Conservation (phyloP, 2,113 vertebrate species). For the Myrmecobius fasciatus region DNA sequence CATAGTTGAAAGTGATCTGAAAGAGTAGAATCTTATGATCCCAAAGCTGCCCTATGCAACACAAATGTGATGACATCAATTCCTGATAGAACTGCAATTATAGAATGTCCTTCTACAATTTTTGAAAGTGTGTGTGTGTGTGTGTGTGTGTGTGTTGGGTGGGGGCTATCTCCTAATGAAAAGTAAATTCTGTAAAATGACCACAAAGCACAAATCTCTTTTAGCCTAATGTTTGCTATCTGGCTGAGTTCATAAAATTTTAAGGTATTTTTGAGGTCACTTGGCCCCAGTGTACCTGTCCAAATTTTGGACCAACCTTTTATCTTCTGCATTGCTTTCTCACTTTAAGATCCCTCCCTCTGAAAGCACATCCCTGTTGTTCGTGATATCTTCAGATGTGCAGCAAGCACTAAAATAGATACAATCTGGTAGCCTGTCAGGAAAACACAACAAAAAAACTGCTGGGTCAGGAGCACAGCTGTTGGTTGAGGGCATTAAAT, state of each 20-base stretch:
- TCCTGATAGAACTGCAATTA: background rate
- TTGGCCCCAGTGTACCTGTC: background rate
- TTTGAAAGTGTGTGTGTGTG: too few species aligned
- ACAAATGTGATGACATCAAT: background rate
- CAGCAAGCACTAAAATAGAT: conserved; percentile 45
- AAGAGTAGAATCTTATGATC: background rate
- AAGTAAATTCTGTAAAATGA: background rate
- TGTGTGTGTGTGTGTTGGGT: too few species aligned
- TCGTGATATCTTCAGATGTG: conserved; percentile 29
- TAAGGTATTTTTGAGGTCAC: background rate
- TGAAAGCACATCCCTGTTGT: conserved; percentile 21
- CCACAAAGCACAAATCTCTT: conserved; percentile 4
- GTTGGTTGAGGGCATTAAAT: conserved; percentile 57
- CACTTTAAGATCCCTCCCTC: conserved; percentile 28
- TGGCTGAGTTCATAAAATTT: background rate
- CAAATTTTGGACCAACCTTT: conserved; percentile 3
- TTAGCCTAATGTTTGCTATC: background rate
- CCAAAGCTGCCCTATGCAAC: background rate
- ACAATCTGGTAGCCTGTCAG: conserved; percentile 19
- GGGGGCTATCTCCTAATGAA: background rate
- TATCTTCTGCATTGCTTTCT: conserved; percentile 2
- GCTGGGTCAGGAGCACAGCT: conserved; percentile 49
- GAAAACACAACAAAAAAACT: conserved; percentile 22
- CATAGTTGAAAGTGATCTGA: background rate
- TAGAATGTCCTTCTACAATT: background rate